phyloP scores from a whole-genome alignment of 2,113 vertebrate species.

The Xiphophorus couchianus region DNA sequence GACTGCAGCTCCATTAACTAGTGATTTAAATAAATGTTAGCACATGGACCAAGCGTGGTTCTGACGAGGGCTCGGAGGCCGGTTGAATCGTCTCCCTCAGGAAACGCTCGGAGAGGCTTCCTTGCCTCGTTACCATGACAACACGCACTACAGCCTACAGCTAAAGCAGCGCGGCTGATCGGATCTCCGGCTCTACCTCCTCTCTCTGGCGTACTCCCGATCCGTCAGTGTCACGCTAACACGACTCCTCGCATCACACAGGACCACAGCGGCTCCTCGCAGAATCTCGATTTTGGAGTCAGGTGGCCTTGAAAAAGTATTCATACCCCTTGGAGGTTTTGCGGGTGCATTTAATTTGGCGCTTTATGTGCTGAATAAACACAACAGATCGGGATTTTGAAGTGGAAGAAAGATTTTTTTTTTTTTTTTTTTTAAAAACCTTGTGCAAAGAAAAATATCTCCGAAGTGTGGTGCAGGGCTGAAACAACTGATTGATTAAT shows the following conservation, averaged over 20 bases:
- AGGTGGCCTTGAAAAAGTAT: too few species aligned
- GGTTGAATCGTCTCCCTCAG: constrained; percentile 60
- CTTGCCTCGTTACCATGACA: constrained; percentile 78
- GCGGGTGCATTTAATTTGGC: too few species aligned
- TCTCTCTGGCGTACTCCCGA: constrained; percentile 27
- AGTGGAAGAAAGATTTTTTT: too few species aligned
- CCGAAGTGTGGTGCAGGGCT: too few species aligned
- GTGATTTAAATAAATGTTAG: not conserved
- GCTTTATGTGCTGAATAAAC: too few species aligned
- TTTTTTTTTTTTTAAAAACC: too few species aligned
- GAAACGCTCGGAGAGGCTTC: constrained; percentile 26
- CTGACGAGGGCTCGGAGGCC: constrained; percentile 60
- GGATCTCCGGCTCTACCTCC: constrained; percentile 13
- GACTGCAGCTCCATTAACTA: not conserved
- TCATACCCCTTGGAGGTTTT: too few species aligned
- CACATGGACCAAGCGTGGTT: constrained; percentile 36
- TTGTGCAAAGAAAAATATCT: too few species aligned
- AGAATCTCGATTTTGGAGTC: too few species aligned
- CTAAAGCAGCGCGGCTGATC: constrained; percentile 63
- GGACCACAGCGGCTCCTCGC: constrained; percentile 32
- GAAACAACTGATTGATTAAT: too few species aligned
- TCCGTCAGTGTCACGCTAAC: constrained; percentile 44
- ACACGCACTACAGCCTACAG: constrained; percentile 73
- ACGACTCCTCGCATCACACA: constrained; percentile 50
- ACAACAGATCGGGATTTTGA: too few species aligned